Percentiles rank a stretch among this genome's conserved stretches.
Conservation (phyloP, 2,888 invertebrate genomes). For the Apodemia mormo region DNA sequence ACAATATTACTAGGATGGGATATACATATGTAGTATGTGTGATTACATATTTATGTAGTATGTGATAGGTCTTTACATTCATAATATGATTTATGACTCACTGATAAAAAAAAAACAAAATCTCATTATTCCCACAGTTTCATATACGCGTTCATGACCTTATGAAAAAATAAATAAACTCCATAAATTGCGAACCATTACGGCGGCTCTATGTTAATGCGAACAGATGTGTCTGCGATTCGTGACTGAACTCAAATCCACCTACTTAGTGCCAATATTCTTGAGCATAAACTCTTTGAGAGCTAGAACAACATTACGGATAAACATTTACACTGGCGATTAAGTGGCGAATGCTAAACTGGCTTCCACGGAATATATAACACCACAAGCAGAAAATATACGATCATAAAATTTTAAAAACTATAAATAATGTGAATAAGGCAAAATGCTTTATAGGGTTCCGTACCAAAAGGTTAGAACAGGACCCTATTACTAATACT, state of each 20-base stretch:
- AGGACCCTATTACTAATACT: too few relatives aligned
- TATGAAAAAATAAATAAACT: constrained; percentile 14
- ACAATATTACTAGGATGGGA: too few relatives aligned
- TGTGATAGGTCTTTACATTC: too few relatives aligned
- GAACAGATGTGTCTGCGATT: not conserved
- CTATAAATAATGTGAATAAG: too few relatives aligned
- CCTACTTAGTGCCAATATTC: not conserved
- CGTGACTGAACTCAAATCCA: constrained; percentile 9
- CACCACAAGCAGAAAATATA: not conserved
- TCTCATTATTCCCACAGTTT: too few relatives aligned
- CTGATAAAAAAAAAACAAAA: too few relatives aligned
- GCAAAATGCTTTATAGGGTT: too few relatives aligned
- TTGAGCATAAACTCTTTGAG: not conserved
- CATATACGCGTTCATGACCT: not conserved
- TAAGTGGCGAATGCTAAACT: not conserved
- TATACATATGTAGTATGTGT: too few relatives aligned
- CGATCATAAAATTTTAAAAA: too few relatives aligned
- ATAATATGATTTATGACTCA: too few relatives aligned
- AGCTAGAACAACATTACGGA: not conserved
- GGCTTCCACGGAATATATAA: not conserved
- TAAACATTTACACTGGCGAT: not conserved
- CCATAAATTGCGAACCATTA: not conserved
- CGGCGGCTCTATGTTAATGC: not conserved
- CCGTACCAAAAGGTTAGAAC: too few relatives aligned
- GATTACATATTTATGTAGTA: too few relatives aligned